Base-by-base conservation (phyloP, 2,888 invertebrate genomes). In the Meteorus colon region DNA sequence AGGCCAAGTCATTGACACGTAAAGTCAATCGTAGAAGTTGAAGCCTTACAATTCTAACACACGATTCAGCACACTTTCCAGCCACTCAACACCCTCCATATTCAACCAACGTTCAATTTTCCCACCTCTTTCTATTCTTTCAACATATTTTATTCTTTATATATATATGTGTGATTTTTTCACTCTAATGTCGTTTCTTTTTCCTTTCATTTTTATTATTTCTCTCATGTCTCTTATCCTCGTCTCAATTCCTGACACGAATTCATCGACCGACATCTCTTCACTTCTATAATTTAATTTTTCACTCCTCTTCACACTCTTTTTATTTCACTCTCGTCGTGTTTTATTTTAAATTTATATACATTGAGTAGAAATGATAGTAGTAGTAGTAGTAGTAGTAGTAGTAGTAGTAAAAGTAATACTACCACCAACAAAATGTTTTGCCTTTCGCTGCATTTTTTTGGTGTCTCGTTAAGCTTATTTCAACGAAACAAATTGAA, bases 201-300 rank as follows among this genome's bases (percentile, higher is more conserved):
- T n/a, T 67, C 29, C 16, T 63, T 69, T 65, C 51, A 51, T 70
- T 75, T 65, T 74, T 37, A 62, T 76, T 65, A 71, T 70, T 70
- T 72, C 75, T 65, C 55, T 73, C 77, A 48, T 62, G 45, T 74
- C 66, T 76, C 80, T 80, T 81, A 80, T 80, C 81, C 66, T 69
- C 81, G 79, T 82, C 78, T 82, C 81, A 80, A 80, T 68, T 51
- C 70, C 69, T 81, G 83, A 83, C 84, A 84, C 83, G 80, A 79
- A 72, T 84, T 81, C 81, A 82, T 81, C 80, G 78, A 76, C 76
- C 82, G 80, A 69, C 79, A 74, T 78, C 79, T 72, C 59, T 73
- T 31, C 48, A 74, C 69, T 74, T 72, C 70, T 6, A 81, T 77
- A 83, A 81, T 79, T 80, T 83, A 79, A 81, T 81, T 83, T 84